Evolutionary conservation across 1,140 invertebrate genomes (phyloP).

Genomic region (Helicoverpa armigera): DNA sequence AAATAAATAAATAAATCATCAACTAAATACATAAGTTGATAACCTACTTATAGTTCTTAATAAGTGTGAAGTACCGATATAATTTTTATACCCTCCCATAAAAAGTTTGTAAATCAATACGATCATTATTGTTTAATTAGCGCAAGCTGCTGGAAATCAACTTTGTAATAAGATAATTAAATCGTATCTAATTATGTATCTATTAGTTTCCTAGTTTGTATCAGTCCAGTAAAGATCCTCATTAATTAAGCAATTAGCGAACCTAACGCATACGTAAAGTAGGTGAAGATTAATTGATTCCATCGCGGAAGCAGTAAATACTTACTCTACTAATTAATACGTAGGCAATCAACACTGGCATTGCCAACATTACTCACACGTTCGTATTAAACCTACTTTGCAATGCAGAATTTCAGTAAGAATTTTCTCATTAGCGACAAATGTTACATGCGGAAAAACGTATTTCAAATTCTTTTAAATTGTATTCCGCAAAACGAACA

Average conservation of each 20-base stretch:
- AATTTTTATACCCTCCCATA: no score
- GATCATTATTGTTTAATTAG: no score
- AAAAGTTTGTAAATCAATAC: no score
- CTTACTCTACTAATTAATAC: constrained; percentile 18
- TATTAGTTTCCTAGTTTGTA: background rate
- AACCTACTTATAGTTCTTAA: no score
- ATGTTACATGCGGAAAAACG: constrained; percentile 9
- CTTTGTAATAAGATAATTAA: no score
- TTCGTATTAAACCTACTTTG: constrained; percentile 15
- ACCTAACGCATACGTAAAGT: constrained; percentile 4
- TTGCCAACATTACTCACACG: constrained; percentile 11
- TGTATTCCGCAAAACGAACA: constrained; percentile 13
- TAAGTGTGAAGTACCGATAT: no score
- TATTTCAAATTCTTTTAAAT: constrained; percentile 30
- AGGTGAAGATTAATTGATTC: constrained; percentile 38
- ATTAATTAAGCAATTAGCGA: constrained; percentile 17
- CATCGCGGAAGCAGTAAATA: constrained; percentile 14
- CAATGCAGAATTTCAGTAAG: constrained; percentile 29
- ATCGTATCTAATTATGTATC: no score
- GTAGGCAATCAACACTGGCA: constrained; percentile 26
- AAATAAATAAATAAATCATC: no score
- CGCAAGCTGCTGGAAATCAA: no score
- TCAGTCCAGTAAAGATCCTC: background rate
- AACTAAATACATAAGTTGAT: background rate
- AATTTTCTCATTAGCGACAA: constrained; percentile 29